Percentiles rank a stretch among this genome's conserved stretches.
phyloP scores from a whole-genome alignment of 2,797 vertebrate genomes.

The Phaenicophaeus curvirostris region DNA sequence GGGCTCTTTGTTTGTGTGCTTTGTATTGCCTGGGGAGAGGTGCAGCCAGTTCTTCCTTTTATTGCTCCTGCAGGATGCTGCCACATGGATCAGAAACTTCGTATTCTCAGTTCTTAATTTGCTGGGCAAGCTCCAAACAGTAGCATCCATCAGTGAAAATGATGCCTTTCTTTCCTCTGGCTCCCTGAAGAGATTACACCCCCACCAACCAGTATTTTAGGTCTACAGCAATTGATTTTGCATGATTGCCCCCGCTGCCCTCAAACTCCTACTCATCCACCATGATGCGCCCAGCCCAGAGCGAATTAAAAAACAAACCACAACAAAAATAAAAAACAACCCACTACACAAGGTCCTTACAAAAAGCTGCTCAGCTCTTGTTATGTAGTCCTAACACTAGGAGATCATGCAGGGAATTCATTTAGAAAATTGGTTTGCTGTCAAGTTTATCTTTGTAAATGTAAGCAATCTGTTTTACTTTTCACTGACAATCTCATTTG shows the following conservation, averaged over 20 bases:
- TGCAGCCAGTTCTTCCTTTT: background rate
- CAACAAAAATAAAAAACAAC: background rate
- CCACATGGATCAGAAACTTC: background rate
- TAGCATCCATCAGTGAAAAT: background rate
- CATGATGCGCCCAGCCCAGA: background rate
- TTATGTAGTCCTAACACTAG: background rate
- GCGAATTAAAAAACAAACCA: background rate
- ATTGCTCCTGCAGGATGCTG: background rate
- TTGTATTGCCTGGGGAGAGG: background rate
- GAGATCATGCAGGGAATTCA: background rate
- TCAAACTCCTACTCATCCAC: background rate
- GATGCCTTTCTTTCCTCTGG: background rate
- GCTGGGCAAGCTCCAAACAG: background rate
- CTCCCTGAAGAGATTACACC: background rate
- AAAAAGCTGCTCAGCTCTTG: background rate
- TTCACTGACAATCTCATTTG: background rate
- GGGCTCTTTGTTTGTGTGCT: background rate
- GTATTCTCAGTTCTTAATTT: background rate
- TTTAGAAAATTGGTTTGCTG: background rate
- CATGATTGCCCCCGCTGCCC: background rate
- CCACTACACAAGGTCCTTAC: background rate
- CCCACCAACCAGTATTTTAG: background rate
- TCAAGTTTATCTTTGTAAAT: background rate
- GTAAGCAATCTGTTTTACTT: background rate
- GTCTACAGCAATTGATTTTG: background rate